Evolutionary conservation across 2,113 vertebrate genomes (phyloP).

Genomic region (Todiramphus saurophagus): DNA sequence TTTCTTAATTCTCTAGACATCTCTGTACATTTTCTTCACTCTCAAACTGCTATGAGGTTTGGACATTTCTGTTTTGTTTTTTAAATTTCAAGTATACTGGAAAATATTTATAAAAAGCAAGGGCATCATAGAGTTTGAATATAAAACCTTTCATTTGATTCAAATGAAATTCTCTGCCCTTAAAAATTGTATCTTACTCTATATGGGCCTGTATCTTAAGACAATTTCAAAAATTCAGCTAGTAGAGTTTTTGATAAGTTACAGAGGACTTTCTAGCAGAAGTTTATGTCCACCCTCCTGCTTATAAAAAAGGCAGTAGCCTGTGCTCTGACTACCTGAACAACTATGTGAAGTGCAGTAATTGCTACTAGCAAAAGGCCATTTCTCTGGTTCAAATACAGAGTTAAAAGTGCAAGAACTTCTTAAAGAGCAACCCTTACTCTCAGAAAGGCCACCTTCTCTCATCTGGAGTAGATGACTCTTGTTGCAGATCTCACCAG

Average conservation of each 20-base stretch:
- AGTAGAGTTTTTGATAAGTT: neutral
- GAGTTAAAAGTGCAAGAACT: neutral
- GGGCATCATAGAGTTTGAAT: neutral
- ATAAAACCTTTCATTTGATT: neutral
- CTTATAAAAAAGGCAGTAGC: neutral
- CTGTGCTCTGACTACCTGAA: neutral
- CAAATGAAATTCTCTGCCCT: neutral
- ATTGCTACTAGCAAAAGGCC: neutral
- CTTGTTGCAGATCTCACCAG: neutral
- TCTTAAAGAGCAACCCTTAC: neutral
- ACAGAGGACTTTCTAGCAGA: neutral
- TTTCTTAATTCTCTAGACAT: neutral
- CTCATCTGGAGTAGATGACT: neutral
- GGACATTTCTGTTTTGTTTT: neutral
- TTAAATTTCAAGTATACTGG: neutral
- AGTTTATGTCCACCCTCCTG: neutral
- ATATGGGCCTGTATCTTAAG: neutral
- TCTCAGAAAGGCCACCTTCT: neutral
- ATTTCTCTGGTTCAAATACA: neutral
- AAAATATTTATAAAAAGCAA: neutral
- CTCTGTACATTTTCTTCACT: neutral
- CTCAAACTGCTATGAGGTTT: neutral
- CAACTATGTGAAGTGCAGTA: fast-evolving
- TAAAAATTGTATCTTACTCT: neutral
- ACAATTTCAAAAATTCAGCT: neutral